Evolutionary conservation across 2,888 invertebrate species (phyloP), one percentile per base, ranked within the genome.

Genomic region (Eupithecia dodoneata): DNA sequence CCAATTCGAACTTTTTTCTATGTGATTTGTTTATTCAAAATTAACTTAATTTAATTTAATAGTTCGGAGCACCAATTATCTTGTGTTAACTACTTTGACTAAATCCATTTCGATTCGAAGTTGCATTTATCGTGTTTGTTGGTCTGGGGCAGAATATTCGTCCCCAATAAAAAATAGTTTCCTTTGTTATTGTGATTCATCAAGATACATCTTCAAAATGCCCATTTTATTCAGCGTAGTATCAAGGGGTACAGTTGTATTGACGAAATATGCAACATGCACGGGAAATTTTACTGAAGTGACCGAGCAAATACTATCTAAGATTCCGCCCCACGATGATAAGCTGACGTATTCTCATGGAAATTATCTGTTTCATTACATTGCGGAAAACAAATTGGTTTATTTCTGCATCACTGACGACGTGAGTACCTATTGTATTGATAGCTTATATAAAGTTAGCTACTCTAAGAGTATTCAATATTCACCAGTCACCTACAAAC

Each of bases 321-420:
- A 98, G 93, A 99, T 99, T 87, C 96, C 97, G 41, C 96, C 97
- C n/a, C 97, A 98, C 79, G 97, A 99, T 95, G 97, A 98, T 83
- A 99, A 98, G 90, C 95, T 99, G 81, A 99, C 99, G 0, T 99
- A 99, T 89, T 97, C 98, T 2, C 99, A 99, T 94, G 98, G 98
- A 87, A 98, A 97, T 88, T 99, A 98, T 90, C 93, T 99, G 72
- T 99, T 99, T 89, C 99, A 99, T 89, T 99, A 99, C 87, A 96
- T 98, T 81, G 97, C 97, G 83, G 98, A 99, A 91, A 97, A 98
- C 88, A 96, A 97, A 86, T 96, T 99, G 80, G 97, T 98, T 85
- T 99, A 98, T 91, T 97, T 99, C 96, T 99, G 99, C 89, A 99
- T 99, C 80, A 98, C 99, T 71, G 99, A 99, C 94, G 98, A 98